Percentiles rank a stretch among this genome's conserved stretches.
phyloP scores from a whole-genome alignment of 2,113 vertebrate genomes.

The Hippocampus guttulatus region DNA sequence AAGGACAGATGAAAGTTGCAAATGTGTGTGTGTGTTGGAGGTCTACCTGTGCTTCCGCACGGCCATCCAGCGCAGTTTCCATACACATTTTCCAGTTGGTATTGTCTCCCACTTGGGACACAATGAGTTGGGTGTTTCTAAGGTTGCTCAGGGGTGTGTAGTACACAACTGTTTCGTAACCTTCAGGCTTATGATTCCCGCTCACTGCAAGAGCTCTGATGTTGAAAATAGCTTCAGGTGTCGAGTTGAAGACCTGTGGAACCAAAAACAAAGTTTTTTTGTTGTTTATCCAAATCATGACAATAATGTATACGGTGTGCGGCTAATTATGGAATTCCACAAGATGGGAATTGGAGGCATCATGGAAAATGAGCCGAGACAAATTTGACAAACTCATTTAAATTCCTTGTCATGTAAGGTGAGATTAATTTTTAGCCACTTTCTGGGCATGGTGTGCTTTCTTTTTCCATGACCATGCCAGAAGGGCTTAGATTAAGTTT shows the following conservation, averaged over 20 bases:
- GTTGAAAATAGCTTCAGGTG: slow-evolving; percentile 45
- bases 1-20: background rate
- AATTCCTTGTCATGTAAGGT: background rate
- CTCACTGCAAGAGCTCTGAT: slow-evolving; percentile 57
- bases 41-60: slow-evolving; percentile 50
- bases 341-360: background rate
- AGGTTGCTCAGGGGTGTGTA: slow-evolving; percentile 37
- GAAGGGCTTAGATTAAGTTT: background rate
- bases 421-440: background rate
- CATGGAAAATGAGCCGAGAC: background rate
- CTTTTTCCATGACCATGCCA: slow-evolving; percentile 3
- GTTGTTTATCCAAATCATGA: background rate
- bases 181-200: slow-evolving; percentile 47
- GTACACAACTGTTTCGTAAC: slow-evolving; percentile 60
- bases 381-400: background rate
- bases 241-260: slow-evolving; percentile 36
- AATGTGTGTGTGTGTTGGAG: background rate
- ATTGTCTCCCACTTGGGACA: slow-evolving; percentile 61
- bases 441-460: background rate
- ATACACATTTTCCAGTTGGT: slow-evolving; percentile 75
- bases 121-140: slow-evolving; percentile 54
- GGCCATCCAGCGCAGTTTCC: slow-evolving; percentile 33
- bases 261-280: background rate
- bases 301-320: background rate
- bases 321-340: background rate